These are phyloP conservation scores for Petaurus breviceps DNA, from an alignment of 2,113 vertebrate species.

Conservation along the genomic window DNA sequence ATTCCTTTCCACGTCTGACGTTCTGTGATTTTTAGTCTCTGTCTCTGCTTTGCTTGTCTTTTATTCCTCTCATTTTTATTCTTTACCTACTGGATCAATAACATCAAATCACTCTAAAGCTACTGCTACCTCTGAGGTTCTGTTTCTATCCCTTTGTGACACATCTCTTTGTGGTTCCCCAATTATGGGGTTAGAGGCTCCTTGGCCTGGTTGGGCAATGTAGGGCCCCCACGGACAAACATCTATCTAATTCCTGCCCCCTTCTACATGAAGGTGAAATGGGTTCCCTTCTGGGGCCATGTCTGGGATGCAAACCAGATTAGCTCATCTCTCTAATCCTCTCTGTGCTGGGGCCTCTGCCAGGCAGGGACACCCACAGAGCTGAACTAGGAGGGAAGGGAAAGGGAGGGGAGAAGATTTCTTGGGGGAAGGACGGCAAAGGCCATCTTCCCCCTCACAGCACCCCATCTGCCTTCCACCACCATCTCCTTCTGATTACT, in stretches of 20 bases:
- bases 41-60: background rate
- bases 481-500: background rate
- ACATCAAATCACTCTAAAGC: background rate
- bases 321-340: conserved; percentile 80
- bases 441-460: background rate
- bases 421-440: conserved; percentile 34
- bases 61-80: background rate
- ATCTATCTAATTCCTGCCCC: conserved; percentile 21
- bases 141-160: background rate
- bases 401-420: conserved; percentile 28
- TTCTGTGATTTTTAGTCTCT: background rate
- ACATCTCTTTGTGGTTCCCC: background rate
- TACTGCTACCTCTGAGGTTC: background rate
- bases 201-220: conserved; percentile 4
- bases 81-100: background rate
- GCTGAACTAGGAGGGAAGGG: background rate
- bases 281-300: conserved; percentile 71
- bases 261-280: conserved; percentile 54
- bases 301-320: conserved; percentile 79
- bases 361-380: conserved; percentile 79
- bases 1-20: background rate
- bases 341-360: conserved; percentile 77
- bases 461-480: conserved; percentile 5
- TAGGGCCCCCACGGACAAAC: conserved; percentile 4
- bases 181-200: background rate